Evolutionary conservation across 2,113 vertebrate genomes (phyloP).

Genomic region (Euleptes europaea): DNA sequence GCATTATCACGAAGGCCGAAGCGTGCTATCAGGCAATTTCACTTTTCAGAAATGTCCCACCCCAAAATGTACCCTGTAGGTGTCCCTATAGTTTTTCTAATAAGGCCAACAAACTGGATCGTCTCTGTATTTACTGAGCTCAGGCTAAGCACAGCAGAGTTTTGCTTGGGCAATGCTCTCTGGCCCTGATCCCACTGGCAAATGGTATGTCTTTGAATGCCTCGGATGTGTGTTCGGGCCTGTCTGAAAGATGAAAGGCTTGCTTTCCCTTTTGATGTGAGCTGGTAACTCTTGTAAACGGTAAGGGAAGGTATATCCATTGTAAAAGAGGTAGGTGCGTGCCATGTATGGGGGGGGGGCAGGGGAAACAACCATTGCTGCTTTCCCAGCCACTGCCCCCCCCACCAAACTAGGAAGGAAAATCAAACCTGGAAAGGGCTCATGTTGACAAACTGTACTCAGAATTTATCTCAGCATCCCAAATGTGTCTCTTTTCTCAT

Average conservation of each 20-base stretch:
- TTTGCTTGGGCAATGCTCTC: not conserved
- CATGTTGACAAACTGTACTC: not conserved
- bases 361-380: too few species aligned
- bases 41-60: not conserved
- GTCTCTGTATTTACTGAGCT: not conserved
- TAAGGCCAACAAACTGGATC: not conserved
- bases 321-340: not conserved
- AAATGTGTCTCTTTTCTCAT: too few species aligned
- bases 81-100: not conserved
- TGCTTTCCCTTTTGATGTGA: slow-evolving; percentile 68
- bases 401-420: not conserved
- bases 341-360: slow-evolving; percentile 21
- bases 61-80: not conserved
- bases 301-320: slow-evolving; percentile 67
- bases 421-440: not conserved
- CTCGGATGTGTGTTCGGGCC: slow-evolving; percentile 50
- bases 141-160: slow-evolving; percentile 11
- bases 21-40: not conserved
- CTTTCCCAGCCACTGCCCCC: not conserved
- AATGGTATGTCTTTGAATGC: slow-evolving; percentile 8
- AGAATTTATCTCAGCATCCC: not conserved
- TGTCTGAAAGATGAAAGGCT: slow-evolving; percentile 69
- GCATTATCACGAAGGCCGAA: not conserved
- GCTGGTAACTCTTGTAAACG: slow-evolving; percentile 70
- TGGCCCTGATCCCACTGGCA: not conserved